Conservation (phyloP, 2,797 vertebrate species). For the Amblyopsis hoosieri region DNA sequence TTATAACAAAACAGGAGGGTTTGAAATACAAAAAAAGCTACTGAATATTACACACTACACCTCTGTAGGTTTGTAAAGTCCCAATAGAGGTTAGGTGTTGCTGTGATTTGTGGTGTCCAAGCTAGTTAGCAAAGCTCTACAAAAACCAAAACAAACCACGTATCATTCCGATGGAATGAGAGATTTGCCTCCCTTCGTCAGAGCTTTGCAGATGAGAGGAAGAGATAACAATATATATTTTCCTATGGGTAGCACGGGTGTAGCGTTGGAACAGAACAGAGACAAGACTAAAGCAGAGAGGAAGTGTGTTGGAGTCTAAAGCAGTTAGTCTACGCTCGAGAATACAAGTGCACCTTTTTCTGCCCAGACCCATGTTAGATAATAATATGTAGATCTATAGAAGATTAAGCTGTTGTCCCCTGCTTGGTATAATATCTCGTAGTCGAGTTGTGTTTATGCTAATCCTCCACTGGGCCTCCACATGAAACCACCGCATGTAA, state of each 20-base stretch:
- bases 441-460: conserved; percentile 60
- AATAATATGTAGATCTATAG: conserved; percentile 36
- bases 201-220: conserved; percentile 71
- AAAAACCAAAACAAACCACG: conserved; percentile 39
- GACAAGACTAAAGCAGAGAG: conserved; percentile 53
- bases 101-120: conserved; percentile 2
- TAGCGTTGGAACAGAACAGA: conserved; percentile 47
- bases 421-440: conserved; percentile 36
- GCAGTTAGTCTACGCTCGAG: conserved; percentile 49
- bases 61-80: conserved; percentile 14
- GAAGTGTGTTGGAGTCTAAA: conserved; percentile 60
- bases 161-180: conserved; percentile 76
- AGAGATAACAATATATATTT: conserved; percentile 67
- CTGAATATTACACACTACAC: too few species aligned
- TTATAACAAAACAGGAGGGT: conserved; percentile 6
- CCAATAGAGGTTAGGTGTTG: conserved; percentile 25
- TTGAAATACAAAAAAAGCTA: too few species aligned
- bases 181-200: conserved; percentile 59
- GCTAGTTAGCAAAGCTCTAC: conserved; percentile 21
- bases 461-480: conserved; percentile 26
- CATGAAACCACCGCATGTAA: conserved; percentile 43
- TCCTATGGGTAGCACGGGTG: conserved; percentile 49
- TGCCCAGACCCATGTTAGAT: conserved; percentile 31
- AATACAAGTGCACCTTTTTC: conserved; percentile 35
- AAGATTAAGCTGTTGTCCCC: conserved; percentile 30